phyloP scores from a whole-genome alignment of 2,888 invertebrate genomes.

The Drosophila neonasuta region DNA sequence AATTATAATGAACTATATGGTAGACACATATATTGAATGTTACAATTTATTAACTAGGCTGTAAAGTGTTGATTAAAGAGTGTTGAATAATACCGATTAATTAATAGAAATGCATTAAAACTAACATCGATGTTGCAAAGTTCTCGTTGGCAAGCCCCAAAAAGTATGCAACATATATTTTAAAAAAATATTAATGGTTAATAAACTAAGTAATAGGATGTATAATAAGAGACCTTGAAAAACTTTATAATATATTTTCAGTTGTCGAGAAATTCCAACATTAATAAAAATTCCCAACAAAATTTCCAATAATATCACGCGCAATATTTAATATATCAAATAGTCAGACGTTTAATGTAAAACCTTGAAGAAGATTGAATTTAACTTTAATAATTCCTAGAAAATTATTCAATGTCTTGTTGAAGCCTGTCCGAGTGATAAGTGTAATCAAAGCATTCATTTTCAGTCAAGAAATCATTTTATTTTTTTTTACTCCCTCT shows the following conservation, averaged over 20 bases:
- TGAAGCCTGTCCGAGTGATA: background rate
- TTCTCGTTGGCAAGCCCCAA: slow-evolving; percentile 45
- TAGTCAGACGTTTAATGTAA: no score
- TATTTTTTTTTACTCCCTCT: background rate
- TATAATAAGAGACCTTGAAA: no score
- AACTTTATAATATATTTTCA: no score
- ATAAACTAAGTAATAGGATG: no score
- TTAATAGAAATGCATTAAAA: slow-evolving; percentile 1
- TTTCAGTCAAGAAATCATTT: slow-evolving; percentile 10
- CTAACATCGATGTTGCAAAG: slow-evolving; percentile 60
- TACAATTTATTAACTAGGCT: slow-evolving; percentile 49
- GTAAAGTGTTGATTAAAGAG: slow-evolving; percentile 20
- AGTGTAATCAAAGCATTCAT: slow-evolving; percentile 3
- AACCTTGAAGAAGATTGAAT: no score
- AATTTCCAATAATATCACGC: no score
- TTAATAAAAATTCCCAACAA: no score
- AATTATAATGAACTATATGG: slow-evolving; percentile 41
- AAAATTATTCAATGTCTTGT: background rate
- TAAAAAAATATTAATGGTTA: background rate
- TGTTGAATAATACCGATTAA: slow-evolving; percentile 18
- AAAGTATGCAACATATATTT: background rate
- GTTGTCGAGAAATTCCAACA: no score
- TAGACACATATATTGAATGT: slow-evolving; percentile 53
- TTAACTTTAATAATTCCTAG: background rate
- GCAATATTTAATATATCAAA: no score